phyloP scores from a whole-genome alignment of 2,113 vertebrate species.

The Nestor notabilis region DNA sequence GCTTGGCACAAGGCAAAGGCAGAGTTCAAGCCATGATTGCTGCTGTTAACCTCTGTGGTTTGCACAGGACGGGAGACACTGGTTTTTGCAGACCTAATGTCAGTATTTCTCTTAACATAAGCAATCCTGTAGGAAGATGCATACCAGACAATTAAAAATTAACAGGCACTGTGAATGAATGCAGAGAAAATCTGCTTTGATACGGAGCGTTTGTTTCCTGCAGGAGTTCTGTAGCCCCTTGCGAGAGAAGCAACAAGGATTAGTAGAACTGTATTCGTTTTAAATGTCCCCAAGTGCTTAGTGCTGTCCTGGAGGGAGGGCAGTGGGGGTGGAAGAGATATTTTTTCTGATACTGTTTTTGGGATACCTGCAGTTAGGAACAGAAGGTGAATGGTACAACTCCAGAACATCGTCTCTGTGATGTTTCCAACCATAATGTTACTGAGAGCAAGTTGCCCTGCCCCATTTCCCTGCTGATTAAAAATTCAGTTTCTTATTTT shows the following conservation, averaged over 20 bases:
- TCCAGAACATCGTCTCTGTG: background rate
- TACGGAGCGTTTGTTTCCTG: background rate
- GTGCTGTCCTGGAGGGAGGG: background rate
- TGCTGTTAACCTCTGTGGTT: rapidly evolving
- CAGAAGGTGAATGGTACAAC: background rate
- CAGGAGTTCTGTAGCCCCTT: background rate
- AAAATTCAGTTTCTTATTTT: background rate
- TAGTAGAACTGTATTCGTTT: background rate
- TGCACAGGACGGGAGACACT: background rate
- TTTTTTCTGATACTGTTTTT: background rate
- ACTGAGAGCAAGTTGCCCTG: background rate
- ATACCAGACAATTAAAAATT: background rate
- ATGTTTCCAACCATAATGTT: background rate
- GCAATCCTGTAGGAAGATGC: background rate
- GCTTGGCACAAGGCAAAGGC: background rate
- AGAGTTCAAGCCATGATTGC: background rate
- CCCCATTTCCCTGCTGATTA: background rate
- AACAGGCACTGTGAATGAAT: background rate
- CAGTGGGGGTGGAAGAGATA: background rate
- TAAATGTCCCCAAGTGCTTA: background rate
- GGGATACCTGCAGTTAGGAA: background rate
- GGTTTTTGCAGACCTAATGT: background rate
- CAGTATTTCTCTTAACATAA: background rate
- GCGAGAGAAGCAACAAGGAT: background rate
- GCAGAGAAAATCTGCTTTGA: background rate